Percentiles rank a stretch among this genome's conserved stretches.
Conservation (phyloP, 2,888 invertebrate species). For the Rhorus exstirpatorius region DNA sequence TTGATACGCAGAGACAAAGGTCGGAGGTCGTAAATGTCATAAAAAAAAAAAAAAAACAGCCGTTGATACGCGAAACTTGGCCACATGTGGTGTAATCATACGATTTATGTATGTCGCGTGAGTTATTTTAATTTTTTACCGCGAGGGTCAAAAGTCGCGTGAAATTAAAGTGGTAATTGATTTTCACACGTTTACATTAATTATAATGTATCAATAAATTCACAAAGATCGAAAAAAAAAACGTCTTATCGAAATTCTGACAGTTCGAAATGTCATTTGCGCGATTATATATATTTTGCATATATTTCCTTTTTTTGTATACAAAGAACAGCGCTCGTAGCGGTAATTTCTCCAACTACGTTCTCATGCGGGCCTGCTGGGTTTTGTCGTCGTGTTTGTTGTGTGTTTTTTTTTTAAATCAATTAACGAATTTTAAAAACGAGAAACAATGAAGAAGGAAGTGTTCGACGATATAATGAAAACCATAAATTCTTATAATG, state of each 20-base stretch:
- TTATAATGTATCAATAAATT: slow-evolving; percentile 5
- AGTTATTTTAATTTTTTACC: background rate
- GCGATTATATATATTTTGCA: background rate
- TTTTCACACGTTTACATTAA: slow-evolving; percentile 2
- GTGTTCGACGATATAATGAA: slow-evolving; percentile 87
- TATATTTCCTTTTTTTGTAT: background rate
- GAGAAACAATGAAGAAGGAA: slow-evolving; percentile 79
- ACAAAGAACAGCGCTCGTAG: background rate
- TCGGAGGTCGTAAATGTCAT: slow-evolving; percentile 18
- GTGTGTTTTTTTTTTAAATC: background rate
- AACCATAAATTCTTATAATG: slow-evolving; percentile 88
- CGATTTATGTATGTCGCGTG: background rate
- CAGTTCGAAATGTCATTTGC: background rate
- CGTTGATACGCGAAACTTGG: background rate
- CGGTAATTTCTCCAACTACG: background rate
- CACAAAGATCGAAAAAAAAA: background rate
- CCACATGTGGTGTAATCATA: background rate
- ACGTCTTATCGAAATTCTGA: background rate
- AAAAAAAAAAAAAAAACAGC: slow-evolving; percentile 37
- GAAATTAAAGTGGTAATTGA: slow-evolving; percentile 2
- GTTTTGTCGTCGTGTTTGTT: background rate
- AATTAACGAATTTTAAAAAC: background rate
- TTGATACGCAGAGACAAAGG: slow-evolving; percentile 42
- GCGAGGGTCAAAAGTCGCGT: background rate
- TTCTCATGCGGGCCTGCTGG: background rate